Conservation (phyloP, 2,888 invertebrate genomes). For the Himalopsyche japonica region DNA sequence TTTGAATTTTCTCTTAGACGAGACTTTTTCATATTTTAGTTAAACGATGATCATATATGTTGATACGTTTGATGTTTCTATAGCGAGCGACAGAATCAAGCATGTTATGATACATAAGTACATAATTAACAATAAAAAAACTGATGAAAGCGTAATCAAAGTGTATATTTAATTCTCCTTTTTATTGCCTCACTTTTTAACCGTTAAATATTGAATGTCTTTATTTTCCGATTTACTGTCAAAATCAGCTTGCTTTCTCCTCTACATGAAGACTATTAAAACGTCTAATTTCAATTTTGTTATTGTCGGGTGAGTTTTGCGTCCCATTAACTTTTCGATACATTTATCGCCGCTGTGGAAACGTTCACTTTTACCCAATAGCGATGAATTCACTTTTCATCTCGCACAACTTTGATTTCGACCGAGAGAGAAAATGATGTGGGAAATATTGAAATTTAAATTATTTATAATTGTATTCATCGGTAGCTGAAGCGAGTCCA, state of each 20-base stretch:
- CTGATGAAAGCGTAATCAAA: background rate
- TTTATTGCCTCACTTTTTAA: background rate
- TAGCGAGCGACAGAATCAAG: too few species aligned
- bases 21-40: background rate
- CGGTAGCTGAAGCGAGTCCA: too few species aligned
- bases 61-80: too few species aligned
- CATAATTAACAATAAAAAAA: background rate
- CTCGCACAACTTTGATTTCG: background rate
- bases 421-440: background rate
- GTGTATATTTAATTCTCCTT: background rate
- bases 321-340: background rate
- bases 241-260: background rate
- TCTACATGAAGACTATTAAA: background rate
- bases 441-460: too few species aligned
- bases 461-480: too few species aligned
- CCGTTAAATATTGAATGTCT: background rate
- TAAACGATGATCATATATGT: background rate
- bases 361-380: background rate
- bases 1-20: background rate
- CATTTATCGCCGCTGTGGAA: background rate
- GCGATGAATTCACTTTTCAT: background rate
- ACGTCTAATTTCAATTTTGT: background rate
- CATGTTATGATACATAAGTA: too few species aligned
- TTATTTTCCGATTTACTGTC: background rate
- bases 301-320: background rate